phyloP scores from a whole-genome alignment of 2,888 invertebrate species.

The Nezara viridula region DNA sequence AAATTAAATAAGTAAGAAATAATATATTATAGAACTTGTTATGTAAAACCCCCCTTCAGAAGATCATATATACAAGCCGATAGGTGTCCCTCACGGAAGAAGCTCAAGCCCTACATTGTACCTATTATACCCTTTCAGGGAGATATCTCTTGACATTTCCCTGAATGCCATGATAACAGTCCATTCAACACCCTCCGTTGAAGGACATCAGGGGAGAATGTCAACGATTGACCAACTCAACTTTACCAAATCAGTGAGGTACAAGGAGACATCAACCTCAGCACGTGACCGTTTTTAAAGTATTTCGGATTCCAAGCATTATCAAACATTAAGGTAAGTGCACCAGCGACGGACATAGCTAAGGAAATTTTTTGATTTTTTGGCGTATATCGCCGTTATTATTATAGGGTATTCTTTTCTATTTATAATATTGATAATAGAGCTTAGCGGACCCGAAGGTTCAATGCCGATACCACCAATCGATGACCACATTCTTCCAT shows the following conservation, averaged over 20 bases:
- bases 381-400: too few species aligned
- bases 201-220: background rate
- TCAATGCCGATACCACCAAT: too few species aligned
- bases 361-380: too few species aligned
- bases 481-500: too few species aligned
- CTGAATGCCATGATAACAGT: slow-evolving; percentile 4
- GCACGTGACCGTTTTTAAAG: background rate
- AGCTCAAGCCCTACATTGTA: background rate
- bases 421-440: too few species aligned
- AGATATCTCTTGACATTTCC: slow-evolving; percentile 6
- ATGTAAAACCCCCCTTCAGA: background rate
- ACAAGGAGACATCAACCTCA: background rate
- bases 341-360: too few species aligned
- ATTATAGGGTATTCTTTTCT: too few species aligned
- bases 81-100: background rate
- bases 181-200: background rate
- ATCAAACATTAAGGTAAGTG: too few species aligned
- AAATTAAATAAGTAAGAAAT: too few species aligned
- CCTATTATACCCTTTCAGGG: background rate
- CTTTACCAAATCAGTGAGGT: background rate
- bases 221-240: background rate
- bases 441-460: too few species aligned
- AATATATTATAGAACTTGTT: too few species aligned
- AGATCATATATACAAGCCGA: too few species aligned
- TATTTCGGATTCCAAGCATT: background rate